Percentiles rank a stretch among this genome's conserved stretches.
Conservation (phyloP, 2,113 vertebrate genomes). For the Hypanus sabinus region DNA sequence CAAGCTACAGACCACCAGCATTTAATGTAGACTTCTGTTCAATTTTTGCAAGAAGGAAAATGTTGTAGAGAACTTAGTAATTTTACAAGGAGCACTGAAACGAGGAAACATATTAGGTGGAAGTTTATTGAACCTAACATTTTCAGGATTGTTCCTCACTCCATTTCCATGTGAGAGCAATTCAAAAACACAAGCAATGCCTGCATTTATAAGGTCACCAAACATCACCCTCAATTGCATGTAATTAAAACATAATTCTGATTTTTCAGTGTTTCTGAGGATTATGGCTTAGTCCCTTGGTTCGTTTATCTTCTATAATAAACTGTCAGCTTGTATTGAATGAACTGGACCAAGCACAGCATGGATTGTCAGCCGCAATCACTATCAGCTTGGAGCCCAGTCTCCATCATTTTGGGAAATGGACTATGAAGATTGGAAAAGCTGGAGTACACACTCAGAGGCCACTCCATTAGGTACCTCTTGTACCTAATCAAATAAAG, state of each 20-base stretch:
- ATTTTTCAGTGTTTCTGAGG: constrained; percentile 40
- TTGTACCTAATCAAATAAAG: too few species aligned
- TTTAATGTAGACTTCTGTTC: constrained; percentile 10
- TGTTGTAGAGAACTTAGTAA: too few species aligned
- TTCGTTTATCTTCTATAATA: constrained; percentile 40
- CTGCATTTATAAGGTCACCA: constrained; percentile 40
- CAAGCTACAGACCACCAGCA: not conserved
- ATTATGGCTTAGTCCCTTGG: constrained; percentile 37
- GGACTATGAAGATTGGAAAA: not conserved
- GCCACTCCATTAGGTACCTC: too few species aligned
- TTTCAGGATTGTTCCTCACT: constrained; percentile 3
- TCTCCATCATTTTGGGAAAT: not conserved
- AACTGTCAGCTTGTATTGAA: constrained; percentile 38
- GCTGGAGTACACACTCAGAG: not conserved
- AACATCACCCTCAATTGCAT: constrained; percentile 36
- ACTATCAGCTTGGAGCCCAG: constrained; percentile 1
- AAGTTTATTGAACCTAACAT: constrained; percentile 14
- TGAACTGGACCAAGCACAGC: constrained; percentile 39
- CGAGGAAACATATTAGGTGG: not conserved
- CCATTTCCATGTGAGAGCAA: not conserved
- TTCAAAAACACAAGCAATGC: not conserved
- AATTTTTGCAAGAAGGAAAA: not conserved
- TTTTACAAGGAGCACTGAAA: not conserved
- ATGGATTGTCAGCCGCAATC: constrained; percentile 36
- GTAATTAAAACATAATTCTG: constrained; percentile 40